Percentiles rank a stretch among this genome's conserved stretches.
Conservation (phyloP, 2,113 vertebrate genomes). For the Planiliza haematocheilus region DNA sequence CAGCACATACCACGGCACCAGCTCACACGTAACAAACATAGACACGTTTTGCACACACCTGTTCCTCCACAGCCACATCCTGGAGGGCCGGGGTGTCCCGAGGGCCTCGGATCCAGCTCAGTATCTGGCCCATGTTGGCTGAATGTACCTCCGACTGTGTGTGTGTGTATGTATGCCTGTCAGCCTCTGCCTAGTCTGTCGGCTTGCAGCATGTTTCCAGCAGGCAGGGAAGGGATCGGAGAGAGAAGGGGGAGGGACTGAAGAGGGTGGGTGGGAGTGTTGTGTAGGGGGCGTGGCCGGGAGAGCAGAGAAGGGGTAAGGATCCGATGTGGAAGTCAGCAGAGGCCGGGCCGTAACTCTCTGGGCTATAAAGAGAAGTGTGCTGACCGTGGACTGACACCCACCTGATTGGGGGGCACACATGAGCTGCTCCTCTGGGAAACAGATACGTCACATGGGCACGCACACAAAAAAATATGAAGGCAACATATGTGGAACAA, state of each 20-base stretch:
- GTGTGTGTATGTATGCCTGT: slow-evolving; percentile 45
- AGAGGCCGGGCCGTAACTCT: slow-evolving; percentile 49
- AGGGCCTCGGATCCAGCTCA: slow-evolving; percentile 82
- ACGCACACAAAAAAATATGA: slow-evolving; percentile 14
- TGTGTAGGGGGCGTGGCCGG: slow-evolving; percentile 30
- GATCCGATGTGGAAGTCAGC: slow-evolving; percentile 50
- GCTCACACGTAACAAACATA: slow-evolving; percentile 36
- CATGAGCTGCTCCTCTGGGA: slow-evolving; percentile 37
- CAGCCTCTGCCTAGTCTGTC: slow-evolving; percentile 63
- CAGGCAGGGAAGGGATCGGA: slow-evolving; percentile 42
- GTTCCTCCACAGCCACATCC: slow-evolving; percentile 80
- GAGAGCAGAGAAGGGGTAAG: slow-evolving; percentile 35
- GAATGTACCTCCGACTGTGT: slow-evolving; percentile 44
- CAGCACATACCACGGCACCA: slow-evolving; percentile 18
- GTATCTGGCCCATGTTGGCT: slow-evolving; percentile 81
- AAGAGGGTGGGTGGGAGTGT: slow-evolving; percentile 22
- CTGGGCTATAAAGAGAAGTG: slow-evolving; percentile 72
- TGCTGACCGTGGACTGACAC: slow-evolving; percentile 46
- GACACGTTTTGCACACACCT: slow-evolving; percentile 72
- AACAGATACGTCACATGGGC: slow-evolving; percentile 20
- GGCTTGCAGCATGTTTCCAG: slow-evolving; percentile 75
- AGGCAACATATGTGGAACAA: background rate
- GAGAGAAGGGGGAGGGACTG: background rate
- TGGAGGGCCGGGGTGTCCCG: slow-evolving; percentile 67
- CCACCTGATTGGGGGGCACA: slow-evolving; percentile 43